Evolutionary conservation across 1,140 invertebrate species (phyloP).

Genomic region (Rhysida immarginata): DNA sequence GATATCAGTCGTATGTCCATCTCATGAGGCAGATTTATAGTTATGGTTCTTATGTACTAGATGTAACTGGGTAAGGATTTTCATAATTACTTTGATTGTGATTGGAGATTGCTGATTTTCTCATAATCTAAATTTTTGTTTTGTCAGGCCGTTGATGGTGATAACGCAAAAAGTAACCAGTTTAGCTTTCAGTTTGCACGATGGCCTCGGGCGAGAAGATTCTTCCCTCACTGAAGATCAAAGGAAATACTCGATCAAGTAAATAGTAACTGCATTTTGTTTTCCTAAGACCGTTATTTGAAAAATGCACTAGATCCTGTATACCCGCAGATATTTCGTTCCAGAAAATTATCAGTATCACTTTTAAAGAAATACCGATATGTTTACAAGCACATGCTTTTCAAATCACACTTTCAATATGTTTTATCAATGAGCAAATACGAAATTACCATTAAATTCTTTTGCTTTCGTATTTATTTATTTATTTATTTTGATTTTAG

Average conservation of each 20-base stretch:
- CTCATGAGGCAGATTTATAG: conserved; percentile 72
- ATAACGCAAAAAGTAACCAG: conserved; percentile 88
- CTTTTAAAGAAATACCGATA: too few species aligned
- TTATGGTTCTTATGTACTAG: conserved; percentile 72
- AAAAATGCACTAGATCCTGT: too few species aligned
- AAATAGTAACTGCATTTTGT: too few species aligned
- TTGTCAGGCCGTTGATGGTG: conserved; percentile 83
- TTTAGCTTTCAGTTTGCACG: conserved; percentile 78
- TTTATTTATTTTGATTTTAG: too few species aligned
- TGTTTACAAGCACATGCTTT: too few species aligned
- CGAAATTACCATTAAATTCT: too few species aligned
- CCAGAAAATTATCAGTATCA: too few species aligned
- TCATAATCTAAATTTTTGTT: conserved; percentile 12
- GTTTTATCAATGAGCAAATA: too few species aligned
- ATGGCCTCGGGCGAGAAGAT: conserved; percentile 52
- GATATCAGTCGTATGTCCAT: conserved; percentile 71
- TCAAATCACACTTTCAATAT: too few species aligned
- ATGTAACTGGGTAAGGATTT: conserved; percentile 63
- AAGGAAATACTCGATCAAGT: conserved; percentile 49
- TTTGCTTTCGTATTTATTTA: too few species aligned
- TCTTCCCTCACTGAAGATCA: conserved; percentile 48
- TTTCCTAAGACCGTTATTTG: too few species aligned
- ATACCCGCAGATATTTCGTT: too few species aligned
- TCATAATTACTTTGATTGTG: conserved; percentile 9
- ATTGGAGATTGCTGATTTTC: neutral